Evolutionary conservation across 2,113 vertebrate genomes (phyloP).

Genomic region (Gorsachius goisagi): DNA sequence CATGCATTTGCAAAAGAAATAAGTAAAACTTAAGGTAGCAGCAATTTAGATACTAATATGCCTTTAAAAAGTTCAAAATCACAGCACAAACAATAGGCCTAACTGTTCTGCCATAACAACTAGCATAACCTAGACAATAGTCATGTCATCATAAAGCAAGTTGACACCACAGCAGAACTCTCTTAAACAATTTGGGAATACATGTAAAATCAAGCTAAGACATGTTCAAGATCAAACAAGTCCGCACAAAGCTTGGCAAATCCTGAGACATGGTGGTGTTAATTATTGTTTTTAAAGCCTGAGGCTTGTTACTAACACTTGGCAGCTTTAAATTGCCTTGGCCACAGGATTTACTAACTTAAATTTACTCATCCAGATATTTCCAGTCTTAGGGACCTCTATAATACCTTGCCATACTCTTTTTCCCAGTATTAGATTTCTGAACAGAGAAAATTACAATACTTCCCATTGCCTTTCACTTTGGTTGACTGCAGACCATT

Average conservation of each 20-base stretch:
- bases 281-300: background rate
- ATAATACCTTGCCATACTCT: background rate
- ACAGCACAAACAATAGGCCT: background rate
- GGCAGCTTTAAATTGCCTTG: background rate
- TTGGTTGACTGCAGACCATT: background rate
- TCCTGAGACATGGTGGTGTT: background rate
- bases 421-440: background rate
- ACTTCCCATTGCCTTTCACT: background rate
- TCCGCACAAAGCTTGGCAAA: background rate
- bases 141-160: background rate
- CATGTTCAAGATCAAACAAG: background rate
- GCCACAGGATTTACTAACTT: background rate
- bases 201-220: background rate
- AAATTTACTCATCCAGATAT: background rate
- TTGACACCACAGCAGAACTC: background rate
- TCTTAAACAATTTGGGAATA: background rate
- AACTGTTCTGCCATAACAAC: background rate
- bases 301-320: background rate
- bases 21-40: background rate
- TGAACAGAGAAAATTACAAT: background rate
- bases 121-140: background rate
- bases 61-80: background rate
- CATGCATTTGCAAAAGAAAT: background rate
- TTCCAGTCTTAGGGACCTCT: background rate
- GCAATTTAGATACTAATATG: background rate